Base-by-base conservation (phyloP, 2,888 invertebrate species). In the Orthosia incerta region DNA sequence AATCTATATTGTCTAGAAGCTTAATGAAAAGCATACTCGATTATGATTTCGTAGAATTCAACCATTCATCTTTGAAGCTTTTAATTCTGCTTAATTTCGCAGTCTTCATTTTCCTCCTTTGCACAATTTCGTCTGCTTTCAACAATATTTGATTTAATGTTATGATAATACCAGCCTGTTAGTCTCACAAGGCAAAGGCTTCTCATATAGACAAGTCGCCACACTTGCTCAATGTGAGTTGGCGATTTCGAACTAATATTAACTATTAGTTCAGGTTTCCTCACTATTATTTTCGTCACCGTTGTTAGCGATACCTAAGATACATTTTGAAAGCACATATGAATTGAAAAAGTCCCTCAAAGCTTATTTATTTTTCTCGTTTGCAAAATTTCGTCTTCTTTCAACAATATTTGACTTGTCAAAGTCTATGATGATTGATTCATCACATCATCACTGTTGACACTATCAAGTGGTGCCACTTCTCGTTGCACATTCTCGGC, bases 371-470 rank as follows among this genome's bases (percentile, higher is more conserved):
- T 51, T 45, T 51, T 23, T 11, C 3, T 50, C 2, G 13, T 45
- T 63, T 9, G 20, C 5, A 15, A 3, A 48, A 12, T 59, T 70
- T 59, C 12, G 39, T 26, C 2, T 60, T 4, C 18, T 18, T 4
- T 15, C 5, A 62, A 16, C 31, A 23, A n/a, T 7, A 9, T 79
- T 15, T 23, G 16, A 4, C 18, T 26, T 59, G 1, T 51, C 4
- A 18, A n/a, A 48, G 11, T 53, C 15, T 11, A 48, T 23, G 55
- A n/a, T n/a, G n/a, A n/a, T n/a, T 80, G 63, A 74, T 55, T 55
- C 50, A 45, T 5, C 46, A 12, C 23, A 18, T 53, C 45, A 16
- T 16, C 46, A 55, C 20, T 26, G 55, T 16, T 53, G 31, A 46
- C 20, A 46, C 20, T 56, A 62, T 64, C 51, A 59, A 63, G 23